phyloP scores from a whole-genome alignment of 2,888 invertebrate species.

The Tenthredo distinguenda region DNA sequence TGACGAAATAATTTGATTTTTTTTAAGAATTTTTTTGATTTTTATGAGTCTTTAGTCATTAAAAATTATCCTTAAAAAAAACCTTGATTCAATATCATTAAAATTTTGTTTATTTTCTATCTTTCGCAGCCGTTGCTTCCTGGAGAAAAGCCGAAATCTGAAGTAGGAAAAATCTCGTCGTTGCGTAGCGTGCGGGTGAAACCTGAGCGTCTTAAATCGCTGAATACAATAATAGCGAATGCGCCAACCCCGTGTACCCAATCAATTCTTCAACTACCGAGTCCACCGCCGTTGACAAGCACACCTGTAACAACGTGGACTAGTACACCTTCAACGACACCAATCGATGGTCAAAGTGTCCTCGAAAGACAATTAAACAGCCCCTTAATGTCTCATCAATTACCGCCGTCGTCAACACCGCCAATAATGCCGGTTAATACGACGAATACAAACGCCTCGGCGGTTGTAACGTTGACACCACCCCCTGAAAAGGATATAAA shows the following conservation, averaged over 20 bases:
- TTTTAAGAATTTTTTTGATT: no score
- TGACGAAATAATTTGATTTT: no score
- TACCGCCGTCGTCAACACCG: slow-evolving; percentile 64
- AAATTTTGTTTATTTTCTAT: slow-evolving; percentile 10
- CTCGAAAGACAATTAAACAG: slow-evolving; percentile 74
- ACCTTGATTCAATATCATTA: not conserved
- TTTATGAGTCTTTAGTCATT: no score
- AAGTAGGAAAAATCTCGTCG: slow-evolving; percentile 79
- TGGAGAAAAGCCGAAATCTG: slow-evolving; percentile 75
- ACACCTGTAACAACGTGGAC: slow-evolving; percentile 71
- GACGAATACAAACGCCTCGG: slow-evolving; percentile 70
- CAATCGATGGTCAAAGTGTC: slow-evolving; percentile 71
- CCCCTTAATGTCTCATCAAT: slow-evolving; percentile 67
- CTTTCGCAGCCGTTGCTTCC: slow-evolving; percentile 73
- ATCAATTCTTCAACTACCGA: slow-evolving; percentile 69
- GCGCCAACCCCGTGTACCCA: slow-evolving; percentile 64
- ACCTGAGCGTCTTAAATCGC: slow-evolving; percentile 79
- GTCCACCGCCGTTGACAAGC: slow-evolving; percentile 73
- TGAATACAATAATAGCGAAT: slow-evolving; percentile 74
- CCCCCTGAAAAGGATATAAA: slow-evolving; percentile 77
- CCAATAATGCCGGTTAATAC: slow-evolving; percentile 65
- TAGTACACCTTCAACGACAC: slow-evolving; percentile 71
- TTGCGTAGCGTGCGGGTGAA: slow-evolving; percentile 85
- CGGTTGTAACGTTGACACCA: slow-evolving; percentile 76
- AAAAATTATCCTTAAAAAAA: not conserved